phyloP scores from a whole-genome alignment of 2,888 invertebrate species.

The Eurytoma californica region DNA sequence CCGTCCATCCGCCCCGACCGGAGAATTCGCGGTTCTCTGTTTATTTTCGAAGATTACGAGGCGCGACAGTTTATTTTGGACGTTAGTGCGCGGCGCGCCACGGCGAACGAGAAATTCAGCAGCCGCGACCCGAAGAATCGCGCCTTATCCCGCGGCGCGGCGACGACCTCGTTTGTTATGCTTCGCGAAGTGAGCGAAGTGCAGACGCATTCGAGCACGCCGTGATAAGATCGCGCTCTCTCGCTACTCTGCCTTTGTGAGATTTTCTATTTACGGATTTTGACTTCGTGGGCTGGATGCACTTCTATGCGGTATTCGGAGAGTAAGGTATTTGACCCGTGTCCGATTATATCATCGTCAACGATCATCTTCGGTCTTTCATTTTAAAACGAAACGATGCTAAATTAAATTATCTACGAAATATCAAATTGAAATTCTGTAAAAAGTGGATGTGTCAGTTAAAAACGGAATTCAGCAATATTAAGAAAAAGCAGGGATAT shows the following conservation, averaged over 20 bases:
- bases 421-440: background rate
- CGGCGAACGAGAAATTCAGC: constrained; percentile 60
- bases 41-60: constrained; percentile 64
- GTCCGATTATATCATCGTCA: too few relatives aligned
- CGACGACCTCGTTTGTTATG: background rate
- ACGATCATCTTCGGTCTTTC: too few relatives aligned
- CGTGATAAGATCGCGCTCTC: constrained; percentile 7
- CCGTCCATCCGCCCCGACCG: background rate
- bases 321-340: too few relatives aligned
- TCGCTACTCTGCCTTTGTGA: background rate
- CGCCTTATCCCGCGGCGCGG: background rate
- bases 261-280: constrained; percentile 32
- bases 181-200: constrained; percentile 16
- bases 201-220: constrained; percentile 5
- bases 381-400: too few relatives aligned
- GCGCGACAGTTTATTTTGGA: constrained; percentile 64
- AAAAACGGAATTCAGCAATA: background rate
- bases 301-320: too few relatives aligned
- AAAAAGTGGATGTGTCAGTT: constrained; percentile 4
- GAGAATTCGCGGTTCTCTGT: constrained; percentile 61
- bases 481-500: background rate
- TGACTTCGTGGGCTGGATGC: background rate
- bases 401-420: too few relatives aligned
- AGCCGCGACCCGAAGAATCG: constrained; percentile 16
- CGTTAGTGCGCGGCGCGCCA: constrained; percentile 54